Evolutionary conservation across 2,888 invertebrate genomes (phyloP), one percentile per base, ranked within the genome.

Genomic region (Pandemis cinnamomeana): DNA sequence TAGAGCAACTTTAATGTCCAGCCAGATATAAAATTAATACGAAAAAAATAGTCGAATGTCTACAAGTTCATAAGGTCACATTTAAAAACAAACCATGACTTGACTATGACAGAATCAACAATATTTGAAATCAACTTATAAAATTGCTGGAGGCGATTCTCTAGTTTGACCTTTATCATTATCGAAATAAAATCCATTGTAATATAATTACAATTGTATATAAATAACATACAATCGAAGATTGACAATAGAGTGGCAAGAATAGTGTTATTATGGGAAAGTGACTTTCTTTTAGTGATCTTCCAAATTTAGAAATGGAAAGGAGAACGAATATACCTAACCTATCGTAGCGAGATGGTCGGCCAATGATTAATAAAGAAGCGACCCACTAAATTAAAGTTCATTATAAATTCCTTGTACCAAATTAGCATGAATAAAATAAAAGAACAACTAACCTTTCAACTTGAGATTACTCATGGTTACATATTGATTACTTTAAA

Each of bases 211-310:
- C 27, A 53, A 67, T 36, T 7, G 53, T 5, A 51, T 10, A 48
- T 42, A 70, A 68, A 58, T 67, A 27, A 67, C 58, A 70, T 63
- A 53, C 62, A 62, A 42, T 63, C 44, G 11, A 51, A n/a, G 6
- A 67, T 41, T 44, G 46, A 72, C 72, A 68, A 72, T 72, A 67
- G 63, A 62, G 55, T 72, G 15, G 20, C 46, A n/a, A 42, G 55
- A 55, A 55, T 27, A 13, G 55, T 67, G 20, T 62, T 70, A 67
- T 48, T 67, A 42, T 44, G 72, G 67, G 60, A 72, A 68, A 67
- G 60, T 67, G 48, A 63, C 72, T 72, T 68, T 72, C 72, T 53
- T 61, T 72, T 63, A 13, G 44, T 55, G 44, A 68, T 70, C 62
- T 8, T 42, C 62, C 62, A 62, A 70, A 62, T 51, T 53, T 62